Conservation (phyloP, 1,140 invertebrate species). For the Lepidurus packardi region DNA sequence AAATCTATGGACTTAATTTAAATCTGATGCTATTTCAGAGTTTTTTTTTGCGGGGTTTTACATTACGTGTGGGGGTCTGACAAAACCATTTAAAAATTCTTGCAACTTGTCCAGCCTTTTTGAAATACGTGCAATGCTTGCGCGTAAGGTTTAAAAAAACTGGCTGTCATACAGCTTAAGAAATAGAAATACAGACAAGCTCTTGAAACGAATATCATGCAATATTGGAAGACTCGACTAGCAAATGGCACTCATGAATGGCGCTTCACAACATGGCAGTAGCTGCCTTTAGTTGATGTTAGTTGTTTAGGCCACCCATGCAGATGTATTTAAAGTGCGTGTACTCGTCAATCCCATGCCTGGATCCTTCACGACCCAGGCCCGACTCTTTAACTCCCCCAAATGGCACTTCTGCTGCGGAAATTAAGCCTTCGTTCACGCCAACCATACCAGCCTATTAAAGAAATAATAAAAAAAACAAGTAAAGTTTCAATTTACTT, state of each 20-base stretch:
- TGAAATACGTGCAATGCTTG: not conserved
- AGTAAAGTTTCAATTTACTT: conserved; percentile 60
- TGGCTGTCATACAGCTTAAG: not conserved
- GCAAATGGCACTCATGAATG: not conserved
- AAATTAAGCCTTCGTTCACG: conserved; percentile 92
- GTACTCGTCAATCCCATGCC: conserved; percentile 72
- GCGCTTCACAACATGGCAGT: not conserved
- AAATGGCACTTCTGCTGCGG: conserved; percentile 70
- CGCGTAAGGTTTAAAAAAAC: not conserved
- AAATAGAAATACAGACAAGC: not conserved
- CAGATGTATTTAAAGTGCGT: conserved; percentile 32
- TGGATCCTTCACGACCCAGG: conserved; percentile 88
- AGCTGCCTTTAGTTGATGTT: not conserved
- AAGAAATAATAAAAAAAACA: no score
- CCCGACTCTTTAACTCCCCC: conserved; percentile 97
- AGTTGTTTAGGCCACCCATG: conserved; percentile 29
- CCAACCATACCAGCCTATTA: conserved; percentile 53
- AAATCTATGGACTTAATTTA: not conserved
- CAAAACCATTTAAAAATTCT: no score
- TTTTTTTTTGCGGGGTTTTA: no score
- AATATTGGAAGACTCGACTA: conserved; percentile 5
- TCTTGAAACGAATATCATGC: not conserved
- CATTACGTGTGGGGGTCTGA: no score
- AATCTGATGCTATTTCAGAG: no score
- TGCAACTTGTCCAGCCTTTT: not conserved